A percentile compares a stretch with the other conserved stretches of the same genome.
Evolutionary conservation across 2,113 vertebrate genomes (phyloP).

Genomic region (Centropus bengalensis): DNA sequence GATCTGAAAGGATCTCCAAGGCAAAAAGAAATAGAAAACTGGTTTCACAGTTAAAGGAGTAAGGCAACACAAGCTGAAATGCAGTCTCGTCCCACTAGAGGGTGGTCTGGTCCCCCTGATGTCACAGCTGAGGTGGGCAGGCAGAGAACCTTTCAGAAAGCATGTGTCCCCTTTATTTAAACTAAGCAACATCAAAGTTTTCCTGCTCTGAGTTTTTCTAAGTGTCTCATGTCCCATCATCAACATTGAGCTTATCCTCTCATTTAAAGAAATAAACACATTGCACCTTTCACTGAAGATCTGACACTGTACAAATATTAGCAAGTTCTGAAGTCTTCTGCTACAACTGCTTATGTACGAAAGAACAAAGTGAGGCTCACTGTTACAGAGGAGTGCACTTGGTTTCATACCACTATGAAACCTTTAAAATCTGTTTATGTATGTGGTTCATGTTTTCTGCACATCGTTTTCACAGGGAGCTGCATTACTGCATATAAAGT

Average conservation of each 20-base stretch:
- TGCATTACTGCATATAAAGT: background rate
- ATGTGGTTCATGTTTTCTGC: background rate
- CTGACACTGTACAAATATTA: background rate
- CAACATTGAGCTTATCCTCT: background rate
- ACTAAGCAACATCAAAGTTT: background rate
- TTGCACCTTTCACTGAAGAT: background rate
- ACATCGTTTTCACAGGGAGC: background rate
- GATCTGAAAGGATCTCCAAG: conserved; percentile 23
- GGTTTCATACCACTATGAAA: background rate
- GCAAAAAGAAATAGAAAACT: conserved; percentile 5
- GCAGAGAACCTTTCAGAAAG: conserved; percentile 13
- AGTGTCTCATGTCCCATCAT: background rate
- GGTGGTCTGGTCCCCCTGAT: conserved; percentile 67
- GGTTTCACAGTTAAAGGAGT: background rate
- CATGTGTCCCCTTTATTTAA: background rate
- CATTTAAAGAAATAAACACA: background rate
- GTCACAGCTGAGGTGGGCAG: background rate
- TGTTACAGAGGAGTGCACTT: background rate
- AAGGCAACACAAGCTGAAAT: conserved; percentile 20
- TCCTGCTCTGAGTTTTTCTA: conserved; percentile 8
- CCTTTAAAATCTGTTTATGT: background rate
- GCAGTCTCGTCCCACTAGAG: conserved; percentile 69
- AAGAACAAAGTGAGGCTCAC: background rate
- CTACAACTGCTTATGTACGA: background rate
- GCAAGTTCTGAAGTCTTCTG: background rate